Base-by-base conservation (phyloP, 2,797 vertebrate species). In the Poeciliopsis turneri region DNA sequence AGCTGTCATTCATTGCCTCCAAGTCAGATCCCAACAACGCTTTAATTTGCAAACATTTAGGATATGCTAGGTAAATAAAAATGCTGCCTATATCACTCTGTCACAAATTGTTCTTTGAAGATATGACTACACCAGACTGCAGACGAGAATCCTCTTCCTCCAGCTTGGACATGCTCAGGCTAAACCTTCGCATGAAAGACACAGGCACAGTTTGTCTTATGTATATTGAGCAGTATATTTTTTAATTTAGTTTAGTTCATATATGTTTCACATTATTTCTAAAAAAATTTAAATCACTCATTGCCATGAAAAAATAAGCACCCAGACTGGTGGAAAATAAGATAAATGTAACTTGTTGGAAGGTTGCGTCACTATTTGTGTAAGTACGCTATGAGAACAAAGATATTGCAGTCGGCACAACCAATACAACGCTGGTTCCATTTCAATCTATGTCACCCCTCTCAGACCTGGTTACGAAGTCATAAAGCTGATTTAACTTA, bases 1-100 rank as follows among this genome's bases (percentile, higher is more conserved):
- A 93, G 91, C 91, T 94, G 94, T 94, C 94, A 93, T 81, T 95
- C 93, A 94, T 72, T 88, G 81, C 89, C 87, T 90, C 92, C 80
- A 88, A 88, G 92, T 92, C 83, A 86, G 69, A 91, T 89, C 88
- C 85, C 77, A 82, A 86, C 82, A 86, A 83, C 88, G 85, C 79
- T 84, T 73, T 84, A 85, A 85, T 89, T 82, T 79, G 64, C 81
- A 78, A 78, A 89, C 74, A 70, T 89, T 88, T 78, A 78, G 45
- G 74, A 68, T 43, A 69, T 78, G 53, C 23, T 45, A 70, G 53
- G 43, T 72, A 66, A 76, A 89, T 74, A 72, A 68, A 90, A 86
- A 79, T 46, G 36, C 6, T 39, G 75, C 81, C 80, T 43, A 82
- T 39, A 82, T 84, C 0, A 76, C 74, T 83, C 81, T 64, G 68